Base-by-base conservation (phyloP, 1,140 invertebrate genomes). In the Scaptodrosophila lebanonensis region DNA sequence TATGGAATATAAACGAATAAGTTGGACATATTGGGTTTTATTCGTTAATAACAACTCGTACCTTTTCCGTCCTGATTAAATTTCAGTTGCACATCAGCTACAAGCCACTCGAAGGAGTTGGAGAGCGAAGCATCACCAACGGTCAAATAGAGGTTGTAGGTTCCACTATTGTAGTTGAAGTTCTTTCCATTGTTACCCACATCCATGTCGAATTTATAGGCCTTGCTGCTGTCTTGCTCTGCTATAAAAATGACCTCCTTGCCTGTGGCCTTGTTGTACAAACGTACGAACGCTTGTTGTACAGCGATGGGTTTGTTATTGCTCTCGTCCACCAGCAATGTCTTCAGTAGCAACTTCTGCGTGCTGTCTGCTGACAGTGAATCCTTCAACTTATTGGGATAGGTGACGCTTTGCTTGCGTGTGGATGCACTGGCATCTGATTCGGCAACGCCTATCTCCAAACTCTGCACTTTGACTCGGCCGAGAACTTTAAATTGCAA, bases 241-340 rank as follows among this genome's bases (percentile, higher is more conserved):
- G 96, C 95, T 17, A 98, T 93, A 86, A 97, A 98, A 67, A 98
- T 93, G 20, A 97, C 94, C 89, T 99, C 97, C 61, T 93, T 91
- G 12, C 92, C 89, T 0, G 89, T 90, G 39, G 91, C 89, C 11
- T 88, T 84, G 72, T 93, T 88, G 17, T 88, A 89, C 13, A 99
- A 89, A 13, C 94, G 91, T 2, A 99, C 91, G 88, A 99, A 99
- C 0, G 95, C 94, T 89, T 99, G 97, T 87, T 99, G 97, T 20
- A 96, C 94, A 27, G 90, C 88, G 57, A 97, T 91, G 0, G 92
- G 65, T 39, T 86, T 91, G 36, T 89, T 90, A 44, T 77, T 90
- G n/a, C 88, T 87, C 64, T 92, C 91, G 86, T 97, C 95, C 49
- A 91, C 92, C 1, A 98, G 87, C 0, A 90, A 86, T 86, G 98